These are phyloP conservation scores for Serranus cabrilla DNA, from an alignment of 2,797 vertebrate species.

Conservation along the genomic window DNA sequence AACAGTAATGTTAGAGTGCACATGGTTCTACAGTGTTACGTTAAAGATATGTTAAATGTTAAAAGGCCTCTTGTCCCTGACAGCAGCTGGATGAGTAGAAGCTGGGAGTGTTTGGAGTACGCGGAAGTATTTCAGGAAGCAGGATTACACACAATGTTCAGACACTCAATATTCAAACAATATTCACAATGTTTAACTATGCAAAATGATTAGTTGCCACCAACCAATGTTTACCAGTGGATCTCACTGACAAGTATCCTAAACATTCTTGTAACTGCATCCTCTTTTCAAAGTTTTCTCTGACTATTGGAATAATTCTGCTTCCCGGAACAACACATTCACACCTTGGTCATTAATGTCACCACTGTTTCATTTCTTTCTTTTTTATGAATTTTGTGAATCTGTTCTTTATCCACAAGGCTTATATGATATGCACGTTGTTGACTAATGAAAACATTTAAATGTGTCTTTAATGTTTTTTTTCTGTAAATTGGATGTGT, in stretches of 20 bases:
- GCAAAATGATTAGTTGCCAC: not conserved
- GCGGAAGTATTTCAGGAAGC: slow-evolving; percentile 39
- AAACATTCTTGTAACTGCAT: not conserved
- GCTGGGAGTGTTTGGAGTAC: slow-evolving; percentile 38
- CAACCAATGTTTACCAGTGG: not conserved
- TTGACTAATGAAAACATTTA: slow-evolving; percentile 9
- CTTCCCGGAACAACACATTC: slow-evolving; percentile 24
- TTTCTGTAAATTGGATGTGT: slow-evolving; percentile 25
- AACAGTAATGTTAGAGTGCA: slow-evolving; percentile 56
- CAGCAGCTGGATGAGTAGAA: slow-evolving; percentile 44
- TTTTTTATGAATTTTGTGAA: slow-evolving; percentile 10
- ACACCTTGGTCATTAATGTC: not conserved
- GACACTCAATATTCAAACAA: too few species aligned
- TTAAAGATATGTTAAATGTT: not conserved
- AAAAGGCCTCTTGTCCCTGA: slow-evolving; percentile 8
- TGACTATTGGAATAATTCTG: slow-evolving; percentile 35
- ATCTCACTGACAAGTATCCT: too few species aligned
- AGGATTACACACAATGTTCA: too few species aligned
- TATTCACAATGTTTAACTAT: not conserved
- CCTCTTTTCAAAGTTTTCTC: not conserved
- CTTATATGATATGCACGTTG: not conserved
- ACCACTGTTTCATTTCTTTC: slow-evolving; percentile 8
- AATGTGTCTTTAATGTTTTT: slow-evolving; percentile 31
- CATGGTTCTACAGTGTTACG: slow-evolving; percentile 24
- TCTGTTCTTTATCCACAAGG: slow-evolving; percentile 6